Conservation (phyloP, 2,797 vertebrate species). For the Melanotaenia parkinsoni region DNA sequence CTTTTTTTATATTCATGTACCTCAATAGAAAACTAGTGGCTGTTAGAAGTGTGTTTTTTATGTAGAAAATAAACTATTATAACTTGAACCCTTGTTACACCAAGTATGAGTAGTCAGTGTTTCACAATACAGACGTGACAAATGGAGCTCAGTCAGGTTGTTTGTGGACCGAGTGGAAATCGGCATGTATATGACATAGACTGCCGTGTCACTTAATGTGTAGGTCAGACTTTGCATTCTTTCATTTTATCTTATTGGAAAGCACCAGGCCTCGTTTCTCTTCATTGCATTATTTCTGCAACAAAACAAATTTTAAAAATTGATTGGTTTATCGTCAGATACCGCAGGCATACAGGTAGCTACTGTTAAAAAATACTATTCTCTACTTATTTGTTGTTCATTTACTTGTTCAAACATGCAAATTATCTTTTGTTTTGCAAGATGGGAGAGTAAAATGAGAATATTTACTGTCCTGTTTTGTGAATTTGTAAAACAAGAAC, state of each 20-base stretch:
- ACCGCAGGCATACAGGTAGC: neutral
- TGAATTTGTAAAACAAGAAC: neutral
- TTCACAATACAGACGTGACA: conserved; percentile 6
- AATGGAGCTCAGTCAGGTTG: conserved; percentile 5
- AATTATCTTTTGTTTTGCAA: neutral
- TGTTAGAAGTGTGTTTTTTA: too few relatives aligned
- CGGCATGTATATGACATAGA: conserved; percentile 10
- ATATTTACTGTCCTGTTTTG: neutral
- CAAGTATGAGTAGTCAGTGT: neutral
- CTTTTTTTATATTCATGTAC: too few relatives aligned
- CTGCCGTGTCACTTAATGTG: neutral
- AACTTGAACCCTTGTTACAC: neutral
- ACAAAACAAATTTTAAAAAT: neutral
- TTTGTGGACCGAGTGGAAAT: conserved; percentile 28
- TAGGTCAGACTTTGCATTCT: conserved; percentile 3
- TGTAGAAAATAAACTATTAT: neutral
- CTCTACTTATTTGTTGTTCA: neutral
- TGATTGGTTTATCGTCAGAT: neutral
- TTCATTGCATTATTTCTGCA: neutral
- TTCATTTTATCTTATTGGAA: neutral
- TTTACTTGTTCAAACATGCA: neutral
- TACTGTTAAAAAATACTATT: neutral
- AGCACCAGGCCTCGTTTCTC: neutral
- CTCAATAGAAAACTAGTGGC: neutral
- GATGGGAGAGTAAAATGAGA: neutral